Evolutionary conservation across 2,113 vertebrate species (phyloP), one percentile per base, ranked within the genome.

Genomic region (Sebastes fasciatus): DNA sequence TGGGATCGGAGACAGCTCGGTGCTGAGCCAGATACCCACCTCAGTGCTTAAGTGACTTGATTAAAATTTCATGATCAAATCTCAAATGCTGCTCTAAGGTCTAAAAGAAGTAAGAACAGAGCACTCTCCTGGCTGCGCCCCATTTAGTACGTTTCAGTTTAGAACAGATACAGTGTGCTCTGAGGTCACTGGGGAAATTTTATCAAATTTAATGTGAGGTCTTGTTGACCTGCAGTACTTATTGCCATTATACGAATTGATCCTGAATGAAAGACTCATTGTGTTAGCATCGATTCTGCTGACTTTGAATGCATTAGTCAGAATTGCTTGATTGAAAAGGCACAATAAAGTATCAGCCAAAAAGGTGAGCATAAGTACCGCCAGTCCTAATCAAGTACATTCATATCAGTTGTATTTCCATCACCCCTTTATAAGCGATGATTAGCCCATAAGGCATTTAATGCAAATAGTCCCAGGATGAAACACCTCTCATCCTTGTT

Each of bases 31-130:
- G 65, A 67, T 75, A 77, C 45, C 66, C 49, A 65, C 75, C 73
- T 80, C 57, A 64, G 79, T 42, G 70, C 76, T 83, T 81, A 80
- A 81, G 75, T 80, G 69, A 83, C 69, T 63, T 52, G 3, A 86
- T 90, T 89, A 83, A 86, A 81, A 82, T 88, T 88, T 85, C 80
- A 91, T 88, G 79, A 81, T 80, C 71, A 80, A 72, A 81, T 85
- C 63, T 85, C 65, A 66, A 81, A 72, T 17, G 54, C 69, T 65
- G 83, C 73, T 58, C 52, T 26, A 16, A 73, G 34, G 62, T 76
- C 81, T 78, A 61, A 84, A 77, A 84, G 79, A 83, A 77, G 77
- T 84, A 78, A 80, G 70, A 34, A 62, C 66, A 5, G 60, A 77
- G 78, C 55, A 43, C 49, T 84, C 67, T 69, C 34, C 65, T 23